Percentiles rank a stretch among this genome's conserved stretches.
These are phyloP conservation scores for Heliconius nattereri DNA, from an alignment of 1,140 invertebrate genomes.

Conservation along the genomic window DNA sequence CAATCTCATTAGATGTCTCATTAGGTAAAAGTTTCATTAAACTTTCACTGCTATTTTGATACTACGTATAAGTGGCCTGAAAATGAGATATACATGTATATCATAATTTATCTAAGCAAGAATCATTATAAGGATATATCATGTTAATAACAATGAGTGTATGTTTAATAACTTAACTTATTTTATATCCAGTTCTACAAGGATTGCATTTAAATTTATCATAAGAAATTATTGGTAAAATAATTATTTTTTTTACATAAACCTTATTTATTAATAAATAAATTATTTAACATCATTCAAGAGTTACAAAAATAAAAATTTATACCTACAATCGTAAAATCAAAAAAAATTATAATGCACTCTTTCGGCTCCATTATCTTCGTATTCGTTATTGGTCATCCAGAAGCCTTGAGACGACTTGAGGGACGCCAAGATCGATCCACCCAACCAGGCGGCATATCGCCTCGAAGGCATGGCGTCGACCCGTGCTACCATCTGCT, in stretches of 20 bases:
- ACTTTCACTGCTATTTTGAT: too few relatives aligned
- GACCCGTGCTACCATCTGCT: slow-evolving; percentile 91
- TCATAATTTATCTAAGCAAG: not conserved
- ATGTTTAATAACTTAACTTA: too few relatives aligned
- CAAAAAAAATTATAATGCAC: slow-evolving; percentile 74
- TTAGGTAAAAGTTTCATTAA: too few relatives aligned
- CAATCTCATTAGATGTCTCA: too few relatives aligned
- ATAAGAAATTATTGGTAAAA: too few relatives aligned
- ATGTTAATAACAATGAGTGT: too few relatives aligned
- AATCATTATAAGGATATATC: not conserved
- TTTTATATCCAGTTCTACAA: too few relatives aligned
- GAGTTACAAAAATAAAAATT: not conserved
- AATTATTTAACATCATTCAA: too few relatives aligned
- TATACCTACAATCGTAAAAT: not conserved
- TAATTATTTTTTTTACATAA: too few relatives aligned
- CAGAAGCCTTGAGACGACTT: slow-evolving; percentile 90
- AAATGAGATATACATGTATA: not conserved
- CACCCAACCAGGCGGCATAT: slow-evolving; percentile 89
- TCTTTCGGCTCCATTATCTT: slow-evolving; percentile 85
- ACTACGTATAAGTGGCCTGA: not conserved
- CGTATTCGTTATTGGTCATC: slow-evolving; percentile 89
- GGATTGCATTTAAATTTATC: too few relatives aligned
- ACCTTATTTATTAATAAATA: too few relatives aligned
- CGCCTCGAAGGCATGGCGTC: slow-evolving; percentile 93
- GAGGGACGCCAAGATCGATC: slow-evolving; percentile 89